Conservation (phyloP, 1,140 invertebrate genomes). For the Drosophila grimshawi region DNA sequence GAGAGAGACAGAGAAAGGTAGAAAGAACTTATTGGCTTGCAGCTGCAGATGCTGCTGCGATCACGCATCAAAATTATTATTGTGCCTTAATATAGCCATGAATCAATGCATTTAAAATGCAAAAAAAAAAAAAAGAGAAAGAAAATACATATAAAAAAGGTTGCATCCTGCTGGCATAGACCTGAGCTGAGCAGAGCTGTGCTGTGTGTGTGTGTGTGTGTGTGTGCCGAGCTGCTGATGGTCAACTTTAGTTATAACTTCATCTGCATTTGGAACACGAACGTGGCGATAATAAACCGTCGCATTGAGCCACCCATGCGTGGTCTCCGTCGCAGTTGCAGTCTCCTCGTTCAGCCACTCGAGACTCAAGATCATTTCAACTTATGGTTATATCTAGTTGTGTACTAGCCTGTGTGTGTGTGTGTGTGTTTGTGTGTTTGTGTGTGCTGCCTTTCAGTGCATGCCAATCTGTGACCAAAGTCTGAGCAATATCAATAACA, state of each 20-base stretch:
- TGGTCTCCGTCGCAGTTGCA: conserved; percentile 23
- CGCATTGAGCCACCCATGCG: conserved; percentile 76
- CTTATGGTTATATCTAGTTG: conserved; percentile 5
- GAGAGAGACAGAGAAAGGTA: not conserved
- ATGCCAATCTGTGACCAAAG: conserved; percentile 49
- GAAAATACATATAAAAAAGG: conserved; percentile 31
- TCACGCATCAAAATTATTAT: conserved; percentile 82
- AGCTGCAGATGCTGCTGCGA: conserved; percentile 66
- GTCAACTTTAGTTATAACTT: conserved; percentile 71
- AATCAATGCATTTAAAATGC: conserved; percentile 79
- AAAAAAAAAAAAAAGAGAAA: conserved; percentile 22
- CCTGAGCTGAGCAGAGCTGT: conserved; percentile 23
- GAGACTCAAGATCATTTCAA: not conserved
- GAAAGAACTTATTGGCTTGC: not conserved
- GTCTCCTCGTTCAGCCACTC: conserved; percentile 11
- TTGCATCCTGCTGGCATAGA: conserved; percentile 72
- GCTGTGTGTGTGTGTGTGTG: too few relatives aligned
- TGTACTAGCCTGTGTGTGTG: not conserved
- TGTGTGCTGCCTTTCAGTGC: conserved; percentile 27
- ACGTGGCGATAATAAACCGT: conserved; percentile 70
- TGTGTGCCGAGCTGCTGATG: conserved; percentile 27
- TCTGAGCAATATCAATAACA: conserved; percentile 79
- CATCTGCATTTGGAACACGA: conserved; percentile 69
- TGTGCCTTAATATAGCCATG: conserved; percentile 81
- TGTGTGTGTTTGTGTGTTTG: conserved; percentile 18